Evolutionary conservation across 2,113 vertebrate genomes (phyloP), one percentile per base, ranked within the genome.

Genomic region (Microcebus jonahi): DNA sequence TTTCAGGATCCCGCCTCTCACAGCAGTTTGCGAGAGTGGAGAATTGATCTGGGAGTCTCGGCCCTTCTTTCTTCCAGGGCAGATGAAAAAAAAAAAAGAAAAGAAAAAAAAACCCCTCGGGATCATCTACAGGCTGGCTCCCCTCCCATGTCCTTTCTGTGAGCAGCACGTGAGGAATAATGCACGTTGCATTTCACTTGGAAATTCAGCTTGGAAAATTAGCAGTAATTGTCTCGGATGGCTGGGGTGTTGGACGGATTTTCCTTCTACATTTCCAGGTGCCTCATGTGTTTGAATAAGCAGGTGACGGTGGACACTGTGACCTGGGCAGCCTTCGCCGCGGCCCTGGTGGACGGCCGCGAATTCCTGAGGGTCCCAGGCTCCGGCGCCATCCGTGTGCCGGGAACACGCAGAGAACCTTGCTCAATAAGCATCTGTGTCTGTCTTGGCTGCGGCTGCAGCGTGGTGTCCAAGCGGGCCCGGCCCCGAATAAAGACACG

Each of bases 391-490:
- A 83, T 93, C 88, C 70, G 88, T 93, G 86, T 96, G 97, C 65
- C 93, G 61, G 96, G 98, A 97, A 84, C 96, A n/a, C 84, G 94
- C 94, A 75, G 98, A 97, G 84, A 97, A 90, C 4, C 34, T 82
- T 85, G 97, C 97, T 98, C 98, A 98, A 98, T 98, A 91, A 98
- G 97, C 96, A 96, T 97, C 98, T 98, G 98, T 99, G 98, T 98
- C 98, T 95, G 80, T 92, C 95, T 98, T 98, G 98, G 98, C 98
- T 98, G 96, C 80, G 97, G 90, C 98, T 86, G 94, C 97, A 96
- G 96, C 84, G 31, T 91, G 97, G 98, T 88, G 97, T 98, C 97
- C 97, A 97, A 88, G 97, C 9, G 0, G 97, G 96, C 91, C 96
- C 55, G 88, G 36, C 75, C 97, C 83, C 17, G 91, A 98, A 98